These are phyloP conservation scores for Apostichopus parvimensis DNA, from an alignment of 35 echinoderm and acorn worm genomes.

Conservation along the genomic window DNA sequence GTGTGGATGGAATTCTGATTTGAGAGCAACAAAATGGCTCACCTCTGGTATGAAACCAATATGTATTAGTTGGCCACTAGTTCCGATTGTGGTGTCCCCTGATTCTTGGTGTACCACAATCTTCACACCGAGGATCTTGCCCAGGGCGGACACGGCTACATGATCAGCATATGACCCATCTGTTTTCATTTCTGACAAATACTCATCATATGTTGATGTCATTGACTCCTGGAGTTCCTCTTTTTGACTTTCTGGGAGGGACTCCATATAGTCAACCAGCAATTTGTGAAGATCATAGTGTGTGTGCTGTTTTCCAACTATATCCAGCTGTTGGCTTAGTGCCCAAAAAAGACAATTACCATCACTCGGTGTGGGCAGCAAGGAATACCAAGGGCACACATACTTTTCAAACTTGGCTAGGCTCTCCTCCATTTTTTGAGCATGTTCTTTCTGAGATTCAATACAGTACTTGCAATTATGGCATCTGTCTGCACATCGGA, in stretches of 20 bases:
- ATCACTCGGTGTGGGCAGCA: too few relatives aligned
- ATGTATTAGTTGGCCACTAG: too few relatives aligned
- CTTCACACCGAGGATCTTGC: slow-evolving; percentile 11
- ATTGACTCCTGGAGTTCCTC: background rate
- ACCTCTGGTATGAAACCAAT: background rate
- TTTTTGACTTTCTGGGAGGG: background rate
- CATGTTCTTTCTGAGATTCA: too few relatives aligned
- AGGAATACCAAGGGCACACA: too few relatives aligned
- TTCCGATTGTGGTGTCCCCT: background rate
- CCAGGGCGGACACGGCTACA: background rate
- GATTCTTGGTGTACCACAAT: background rate
- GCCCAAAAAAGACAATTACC: too few relatives aligned
- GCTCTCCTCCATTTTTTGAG: too few relatives aligned
- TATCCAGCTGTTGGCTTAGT: too few relatives aligned
- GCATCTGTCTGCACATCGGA: too few relatives aligned
- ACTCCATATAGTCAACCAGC: slow-evolving; percentile 6
- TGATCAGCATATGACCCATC: background rate
- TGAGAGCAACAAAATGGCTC: slow-evolving; percentile 9
- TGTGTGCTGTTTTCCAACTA: too few relatives aligned
- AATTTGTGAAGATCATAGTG: background rate
- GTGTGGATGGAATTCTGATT: background rate
- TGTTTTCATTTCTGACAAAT: background rate
- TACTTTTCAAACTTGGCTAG: too few relatives aligned
- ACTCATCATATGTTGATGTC: background rate
- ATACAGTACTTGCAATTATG: too few relatives aligned